Evolutionary conservation across 2,113 vertebrate species (phyloP).

Genomic region (Oryzias melastigma): DNA sequence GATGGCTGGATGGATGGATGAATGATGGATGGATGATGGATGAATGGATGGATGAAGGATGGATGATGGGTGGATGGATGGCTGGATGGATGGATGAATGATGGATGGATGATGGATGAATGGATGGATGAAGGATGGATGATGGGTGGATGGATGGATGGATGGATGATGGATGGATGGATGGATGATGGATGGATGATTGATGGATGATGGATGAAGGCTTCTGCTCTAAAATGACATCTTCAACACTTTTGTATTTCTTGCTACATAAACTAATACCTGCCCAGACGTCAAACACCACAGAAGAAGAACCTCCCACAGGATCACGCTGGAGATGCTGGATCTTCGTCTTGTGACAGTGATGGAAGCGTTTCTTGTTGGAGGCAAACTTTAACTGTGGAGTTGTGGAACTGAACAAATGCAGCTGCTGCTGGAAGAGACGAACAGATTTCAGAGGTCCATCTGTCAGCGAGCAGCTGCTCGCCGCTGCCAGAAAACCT

Average conservation of each 20-base stretch:
- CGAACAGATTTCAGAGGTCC: neutral
- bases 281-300: neutral
- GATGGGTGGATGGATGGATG: too few species aligned
- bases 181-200: too few species aligned
- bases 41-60: too few species aligned
- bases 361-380: neutral
- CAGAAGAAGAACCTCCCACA: neutral
- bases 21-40: too few species aligned
- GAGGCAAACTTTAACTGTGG: neutral
- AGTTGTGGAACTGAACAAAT: neutral
- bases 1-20: too few species aligned
- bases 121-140: too few species aligned
- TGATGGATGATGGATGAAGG: too few species aligned
- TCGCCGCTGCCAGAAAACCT: neutral
- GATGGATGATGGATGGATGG: too few species aligned
- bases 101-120: too few species aligned
- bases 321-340: too few species aligned
- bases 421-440: neutral
- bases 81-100: too few species aligned
- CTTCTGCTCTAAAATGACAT: neutral
- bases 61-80: too few species aligned
- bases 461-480: constrained; percentile 10
- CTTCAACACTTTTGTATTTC: neutral
- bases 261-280: neutral
- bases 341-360: neutral